Evolutionary conservation across 2,797 vertebrate genomes (phyloP).

Genomic region (Dromococcyx pavoninus): DNA sequence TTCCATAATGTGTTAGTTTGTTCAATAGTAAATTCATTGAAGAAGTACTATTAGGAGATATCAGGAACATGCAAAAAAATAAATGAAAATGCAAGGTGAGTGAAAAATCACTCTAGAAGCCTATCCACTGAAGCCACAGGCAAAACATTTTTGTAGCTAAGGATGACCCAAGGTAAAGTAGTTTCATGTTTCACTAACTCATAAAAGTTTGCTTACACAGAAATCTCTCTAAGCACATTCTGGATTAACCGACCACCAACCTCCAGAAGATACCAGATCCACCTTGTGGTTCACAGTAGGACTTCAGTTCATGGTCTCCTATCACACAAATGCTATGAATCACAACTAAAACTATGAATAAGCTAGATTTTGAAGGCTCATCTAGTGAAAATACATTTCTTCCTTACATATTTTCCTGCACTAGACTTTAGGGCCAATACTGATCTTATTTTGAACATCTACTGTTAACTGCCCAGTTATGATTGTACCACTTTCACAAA

Average conservation of each 20-base stretch:
- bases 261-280: accelerated
- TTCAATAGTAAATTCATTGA: background rate
- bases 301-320: background rate
- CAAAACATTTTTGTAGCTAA: background rate
- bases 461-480: background rate
- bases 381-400: background rate
- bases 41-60: background rate
- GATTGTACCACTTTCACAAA: background rate
- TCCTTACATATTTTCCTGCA: background rate
- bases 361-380: background rate
- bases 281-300: background rate
- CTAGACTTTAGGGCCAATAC: background rate
- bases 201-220: background rate
- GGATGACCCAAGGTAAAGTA: background rate
- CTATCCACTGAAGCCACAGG: background rate
- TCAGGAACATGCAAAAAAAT: background rate
- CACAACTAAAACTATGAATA: background rate
- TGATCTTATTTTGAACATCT: background rate
- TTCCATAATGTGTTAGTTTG: background rate
- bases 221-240: background rate
- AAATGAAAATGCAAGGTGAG: background rate
- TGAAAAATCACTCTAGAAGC: background rate
- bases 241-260: background rate
- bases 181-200: background rate
- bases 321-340: background rate